Evolutionary conservation across 2,797 vertebrate species (phyloP), one percentile per base, ranked within the genome.

Genomic region (Ispidina picta): DNA sequence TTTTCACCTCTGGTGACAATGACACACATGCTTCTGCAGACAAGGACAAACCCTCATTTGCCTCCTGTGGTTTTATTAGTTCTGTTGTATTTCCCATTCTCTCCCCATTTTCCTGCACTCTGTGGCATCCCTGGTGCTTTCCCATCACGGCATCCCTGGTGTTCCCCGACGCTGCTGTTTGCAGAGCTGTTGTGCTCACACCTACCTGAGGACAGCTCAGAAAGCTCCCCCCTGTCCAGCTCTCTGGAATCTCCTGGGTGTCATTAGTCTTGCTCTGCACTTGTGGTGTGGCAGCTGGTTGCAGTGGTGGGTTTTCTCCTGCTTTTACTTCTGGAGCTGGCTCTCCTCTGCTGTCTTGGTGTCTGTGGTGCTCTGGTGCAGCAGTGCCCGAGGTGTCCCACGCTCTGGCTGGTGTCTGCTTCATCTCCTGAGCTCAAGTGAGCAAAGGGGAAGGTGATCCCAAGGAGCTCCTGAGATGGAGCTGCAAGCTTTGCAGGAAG

Each of bases 21-120:
- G 80, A 62, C 73, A 82, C 52, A 54, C 41, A 33, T 6, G 29
- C 37, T 90, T 65, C 55, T 81, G 71, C 74, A 86, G 83, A 60
- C 77, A 63, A 59, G 74, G 83, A 81, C 80, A 91, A 48, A 81
- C 88, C 52, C 52, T 92, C 48, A 28, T 83, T 85, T 94, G 46
- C 62, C 54, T 93, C 21, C 69, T 87, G 62, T 64, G 86, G 29
- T 59, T 90, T 86, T 79, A 59, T 63, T 81, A 14, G 35, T 86
- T 92, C 62, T 66, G 33, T 33, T 73, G 37, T 79, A 37, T 80
- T 79, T 70, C 84, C 41, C 84, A 5, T 74, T 93, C 65, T 35
- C 52, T 66, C 51, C 80, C 37, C 51, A 56, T 31, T 70, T 71
- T 49, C n/a, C 59, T 69, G 28, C 7, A 7, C 60, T 71, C 71